Evolutionary conservation across 2,888 invertebrate species (phyloP), one percentile per base, ranked within the genome.

Genomic region (Plutella xylostella): DNA sequence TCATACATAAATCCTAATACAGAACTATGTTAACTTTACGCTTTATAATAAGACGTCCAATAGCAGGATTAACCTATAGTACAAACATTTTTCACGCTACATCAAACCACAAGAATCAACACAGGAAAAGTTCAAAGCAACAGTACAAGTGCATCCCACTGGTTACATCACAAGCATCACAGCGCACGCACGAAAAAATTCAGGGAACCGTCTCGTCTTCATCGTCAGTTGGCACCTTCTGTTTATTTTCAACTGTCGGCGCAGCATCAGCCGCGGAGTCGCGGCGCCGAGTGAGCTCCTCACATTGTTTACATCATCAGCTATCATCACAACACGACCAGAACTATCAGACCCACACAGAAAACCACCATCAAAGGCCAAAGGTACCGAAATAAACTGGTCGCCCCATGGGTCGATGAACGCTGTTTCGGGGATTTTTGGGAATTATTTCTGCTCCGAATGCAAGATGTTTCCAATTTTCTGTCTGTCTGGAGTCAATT

Each of bases 241-340:
- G 80, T 82, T 80, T 82, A 78, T 79, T 80, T 79, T 74, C 58
- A 61, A 58, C 65, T 70, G 78, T 75, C 79, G 65, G 71, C 67
- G 17, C 65, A 60, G 60, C 60, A 65, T 71, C 72, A 68, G 66
- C 67, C 67, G 69, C 20, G 20, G n/a, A n/a, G n/a, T n/a, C n/a
- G n/a, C n/a, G n/a, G 55, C 62, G 74, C 64, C 69, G 78, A 80
- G 58, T 65, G 79, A 77, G 57, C 51, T 45, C 61, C 63, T 77
- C 75, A 73, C 67, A 63, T 57, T 72, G 75, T 76, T 72, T 72
- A 72, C 58, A 38, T 38, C 35, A 33, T 42, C 42, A 33, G 33
- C 41, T 14, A 30, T 42, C 37, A 37, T 37, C 43, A 43, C 58
- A 60, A 40, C 15, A 55, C 55, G 56, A 51, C 54, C 46, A 49